Conservation (phyloP, 2,113 vertebrate species). For the Planiliza haematocheilus region DNA sequence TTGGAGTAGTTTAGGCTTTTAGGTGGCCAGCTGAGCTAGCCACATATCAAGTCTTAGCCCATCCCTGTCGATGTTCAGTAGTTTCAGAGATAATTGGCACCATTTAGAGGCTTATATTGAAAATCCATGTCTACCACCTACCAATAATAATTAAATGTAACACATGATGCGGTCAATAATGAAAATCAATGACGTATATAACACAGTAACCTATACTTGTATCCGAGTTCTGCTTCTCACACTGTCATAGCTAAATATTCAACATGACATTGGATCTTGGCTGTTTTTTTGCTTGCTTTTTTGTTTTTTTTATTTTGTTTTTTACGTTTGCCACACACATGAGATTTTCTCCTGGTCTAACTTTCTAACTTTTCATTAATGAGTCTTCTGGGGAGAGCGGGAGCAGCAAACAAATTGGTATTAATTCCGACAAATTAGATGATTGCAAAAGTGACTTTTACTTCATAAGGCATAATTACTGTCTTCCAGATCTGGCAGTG, state of each 20-base stretch:
- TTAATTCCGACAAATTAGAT: slow-evolving; percentile 48
- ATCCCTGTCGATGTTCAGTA: no score
- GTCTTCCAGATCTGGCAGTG: slow-evolving; percentile 12
- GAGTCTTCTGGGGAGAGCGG: slow-evolving; percentile 1
- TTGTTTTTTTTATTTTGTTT: background rate
- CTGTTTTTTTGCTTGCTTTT: background rate
- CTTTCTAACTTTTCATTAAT: slow-evolving; percentile 7
- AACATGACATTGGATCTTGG: background rate
- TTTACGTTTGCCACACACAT: background rate
- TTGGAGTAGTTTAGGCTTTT: no score
- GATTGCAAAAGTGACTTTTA: slow-evolving; percentile 43
- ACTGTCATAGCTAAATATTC: background rate
- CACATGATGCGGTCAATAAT: background rate
- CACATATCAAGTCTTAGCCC: no score
- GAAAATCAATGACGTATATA: background rate
- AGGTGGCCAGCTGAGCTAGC: no score
- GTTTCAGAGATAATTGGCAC: no score
- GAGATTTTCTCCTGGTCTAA: background rate
- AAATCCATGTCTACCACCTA: no score
- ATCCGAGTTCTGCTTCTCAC: background rate
- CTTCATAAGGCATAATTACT: slow-evolving; percentile 35
- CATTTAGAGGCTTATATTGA: no score
- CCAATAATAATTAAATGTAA: no score
- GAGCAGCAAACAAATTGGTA: slow-evolving; percentile 24
- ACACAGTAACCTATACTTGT: background rate